These are phyloP conservation scores for Melangyna quadrimaculata DNA, from an alignment of 2,888 invertebrate species.

Conservation along the genomic window DNA sequence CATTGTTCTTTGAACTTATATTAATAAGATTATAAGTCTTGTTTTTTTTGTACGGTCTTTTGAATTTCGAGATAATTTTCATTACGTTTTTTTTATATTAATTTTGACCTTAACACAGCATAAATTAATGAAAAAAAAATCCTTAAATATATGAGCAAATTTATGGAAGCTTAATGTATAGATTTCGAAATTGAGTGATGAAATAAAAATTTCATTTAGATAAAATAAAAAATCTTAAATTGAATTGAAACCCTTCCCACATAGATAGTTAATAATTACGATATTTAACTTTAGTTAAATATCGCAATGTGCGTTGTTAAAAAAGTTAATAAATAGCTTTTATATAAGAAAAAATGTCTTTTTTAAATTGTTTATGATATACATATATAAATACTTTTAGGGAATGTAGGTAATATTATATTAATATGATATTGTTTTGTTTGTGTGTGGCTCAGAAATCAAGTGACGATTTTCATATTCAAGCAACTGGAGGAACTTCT, in stretches of 20 bases:
- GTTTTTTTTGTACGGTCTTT: slow-evolving; percentile 13
- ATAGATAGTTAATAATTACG: not conserved
- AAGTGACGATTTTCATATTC: slow-evolving; percentile 10
- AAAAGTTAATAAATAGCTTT: not conserved
- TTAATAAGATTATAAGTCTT: slow-evolving; percentile 41
- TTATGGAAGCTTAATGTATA: not conserved
- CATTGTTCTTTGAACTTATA: slow-evolving; percentile 52
- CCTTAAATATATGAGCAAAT: not conserved
- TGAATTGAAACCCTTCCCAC: slow-evolving; percentile 17
- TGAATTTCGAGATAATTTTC: slow-evolving; percentile 17
- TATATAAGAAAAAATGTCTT: slow-evolving; percentile 6
- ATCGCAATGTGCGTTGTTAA: slow-evolving; percentile 21
- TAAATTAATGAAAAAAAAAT: not conserved
- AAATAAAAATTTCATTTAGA: not conserved
- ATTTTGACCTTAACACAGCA: not conserved
- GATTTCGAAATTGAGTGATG: not conserved
- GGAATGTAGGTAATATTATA: slow-evolving; percentile 51
- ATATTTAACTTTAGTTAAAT: not conserved
- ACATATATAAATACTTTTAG: slow-evolving; percentile 22
- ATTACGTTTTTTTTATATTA: not conserved
- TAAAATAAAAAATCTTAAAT: not conserved
- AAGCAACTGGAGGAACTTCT: slow-evolving; percentile 74
- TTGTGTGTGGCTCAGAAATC: slow-evolving; percentile 32
- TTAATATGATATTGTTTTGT: not conserved
- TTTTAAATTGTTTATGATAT: slow-evolving; percentile 5